Evolutionary conservation across 2,797 vertebrate genomes (phyloP), one percentile per base, ranked within the genome.

Genomic region (Myotis vivesi): DNA sequence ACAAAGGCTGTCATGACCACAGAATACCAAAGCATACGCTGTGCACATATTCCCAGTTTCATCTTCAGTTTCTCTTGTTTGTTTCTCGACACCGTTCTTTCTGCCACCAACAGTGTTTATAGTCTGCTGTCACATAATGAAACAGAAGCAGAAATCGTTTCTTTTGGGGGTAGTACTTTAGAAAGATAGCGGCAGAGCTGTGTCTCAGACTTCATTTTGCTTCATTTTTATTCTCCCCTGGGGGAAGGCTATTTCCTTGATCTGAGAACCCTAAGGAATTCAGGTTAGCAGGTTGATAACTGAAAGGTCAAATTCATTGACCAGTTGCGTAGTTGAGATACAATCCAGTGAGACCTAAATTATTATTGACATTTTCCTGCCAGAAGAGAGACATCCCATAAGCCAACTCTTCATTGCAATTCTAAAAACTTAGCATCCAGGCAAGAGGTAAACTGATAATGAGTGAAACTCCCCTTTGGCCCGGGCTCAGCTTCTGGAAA

Each of bases 1-100:
- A 92, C 93, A 95, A 85, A 93, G 96, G 97, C 97, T 95, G 95
- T 96, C 90, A 84, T 86, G 96, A 93, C 96, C 93, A 87, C 87
- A 77, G 89, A 96, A 93, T 91, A 96, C 96, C 91, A 97, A 97
- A 92, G 94, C 96, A 94, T 73, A 95, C 86, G 87, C 95, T 94
- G 79, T 59, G 80, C 91, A 84, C 94, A 89, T 71, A 92, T 86
- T 96, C 94, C 92, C 91, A 44, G 95, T 91, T 96, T 97, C 96
- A 95, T 95, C 89, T 96, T 95, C 59, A 83, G 90, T 92, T 96
- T 97, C 79, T 94, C 72, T 95, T 96, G 91, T 95, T 98, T 94
- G 94, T 86, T 95, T 94, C 93, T 83, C 89, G 71, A 95, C 64
- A 30, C 71, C 96, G 90, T 95, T 96, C 97, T 97, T 87, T 95